These are phyloP conservation scores for Hofmannophila pseudospretella DNA, from an alignment of 2,888 invertebrate species.

Conservation along the genomic window DNA sequence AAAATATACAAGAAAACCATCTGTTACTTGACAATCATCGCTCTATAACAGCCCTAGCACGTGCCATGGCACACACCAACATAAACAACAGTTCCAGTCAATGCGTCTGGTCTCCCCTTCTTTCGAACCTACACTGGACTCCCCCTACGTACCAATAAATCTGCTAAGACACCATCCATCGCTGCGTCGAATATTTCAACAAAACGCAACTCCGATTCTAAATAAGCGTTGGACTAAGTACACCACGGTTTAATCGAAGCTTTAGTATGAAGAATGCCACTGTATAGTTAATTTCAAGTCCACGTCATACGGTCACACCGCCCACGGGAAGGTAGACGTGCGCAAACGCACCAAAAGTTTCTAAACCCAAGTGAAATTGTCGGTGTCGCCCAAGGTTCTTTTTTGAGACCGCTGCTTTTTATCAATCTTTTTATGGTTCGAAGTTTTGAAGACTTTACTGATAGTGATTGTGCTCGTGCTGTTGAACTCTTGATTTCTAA, in stretches of 20 bases:
- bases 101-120: constrained; percentile 40
- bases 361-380: constrained; percentile 39
- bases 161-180: constrained; percentile 29
- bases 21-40: constrained; percentile 51
- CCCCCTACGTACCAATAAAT: constrained; percentile 25
- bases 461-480: constrained; percentile 24
- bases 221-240: constrained; percentile 47
- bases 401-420: constrained; percentile 32
- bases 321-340: constrained; percentile 66
- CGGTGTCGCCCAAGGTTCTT: constrained; percentile 40
- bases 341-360: constrained; percentile 40
- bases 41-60: constrained; percentile 38
- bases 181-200: constrained; percentile 16
- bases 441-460: constrained; percentile 8
- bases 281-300: constrained; percentile 55
- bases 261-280: constrained; percentile 37
- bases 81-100: constrained; percentile 50
- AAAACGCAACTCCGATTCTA: constrained; percentile 17
- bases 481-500: constrained; percentile 23
- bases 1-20: constrained; percentile 42
- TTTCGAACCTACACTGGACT: constrained; percentile 14
- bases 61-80: constrained; percentile 47
- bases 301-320: constrained; percentile 69
- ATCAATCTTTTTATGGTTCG: constrained; percentile 6
- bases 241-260: constrained; percentile 20